Percentiles rank a stretch among this genome's conserved stretches.
phyloP scores from a whole-genome alignment of 1,140 invertebrate species.

The Mesaphorura yosii region DNA sequence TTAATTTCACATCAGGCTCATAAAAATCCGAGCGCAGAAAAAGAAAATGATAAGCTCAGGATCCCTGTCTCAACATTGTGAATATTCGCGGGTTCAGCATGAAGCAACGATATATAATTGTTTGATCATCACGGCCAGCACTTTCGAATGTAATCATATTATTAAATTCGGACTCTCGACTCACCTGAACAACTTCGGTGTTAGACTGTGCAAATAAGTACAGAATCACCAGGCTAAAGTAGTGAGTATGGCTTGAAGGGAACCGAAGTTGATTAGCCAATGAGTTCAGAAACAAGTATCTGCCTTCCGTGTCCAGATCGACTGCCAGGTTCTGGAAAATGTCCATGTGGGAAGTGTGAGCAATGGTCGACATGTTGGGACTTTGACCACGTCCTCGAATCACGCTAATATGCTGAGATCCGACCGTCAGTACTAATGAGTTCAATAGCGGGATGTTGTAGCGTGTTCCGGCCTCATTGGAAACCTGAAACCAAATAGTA shows the following conservation, averaged over 20 bases:
- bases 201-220: slow-evolving; percentile 98
- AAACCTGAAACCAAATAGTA: slow-evolving; percentile 38
- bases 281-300: slow-evolving; percentile 93
- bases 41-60: not conserved
- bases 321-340: slow-evolving; percentile 98
- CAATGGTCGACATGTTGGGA: slow-evolving; percentile 90
- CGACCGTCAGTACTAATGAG: slow-evolving; percentile 92
- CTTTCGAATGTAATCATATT: not conserved
- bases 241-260: slow-evolving; percentile 98
- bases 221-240: slow-evolving; percentile 93
- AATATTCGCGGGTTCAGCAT: not conserved
- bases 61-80: not conserved
- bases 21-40: not conserved
- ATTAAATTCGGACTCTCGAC: not conserved
- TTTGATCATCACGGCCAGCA: not conserved
- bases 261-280: slow-evolving; percentile 97
- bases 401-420: slow-evolving; percentile 83
- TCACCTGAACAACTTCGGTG: slow-evolving; percentile 79
- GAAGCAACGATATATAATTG: slow-evolving; percentile 2
- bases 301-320: slow-evolving; percentile 91
- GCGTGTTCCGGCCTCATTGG: slow-evolving; percentile 71
- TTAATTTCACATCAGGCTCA: too few relatives aligned
- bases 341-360: slow-evolving; percentile 96
- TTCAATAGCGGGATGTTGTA: slow-evolving; percentile 97
- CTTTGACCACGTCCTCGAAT: slow-evolving; percentile 76